Conservation (phyloP, 2,113 vertebrate species). For the Cephalopterus ornatus region DNA sequence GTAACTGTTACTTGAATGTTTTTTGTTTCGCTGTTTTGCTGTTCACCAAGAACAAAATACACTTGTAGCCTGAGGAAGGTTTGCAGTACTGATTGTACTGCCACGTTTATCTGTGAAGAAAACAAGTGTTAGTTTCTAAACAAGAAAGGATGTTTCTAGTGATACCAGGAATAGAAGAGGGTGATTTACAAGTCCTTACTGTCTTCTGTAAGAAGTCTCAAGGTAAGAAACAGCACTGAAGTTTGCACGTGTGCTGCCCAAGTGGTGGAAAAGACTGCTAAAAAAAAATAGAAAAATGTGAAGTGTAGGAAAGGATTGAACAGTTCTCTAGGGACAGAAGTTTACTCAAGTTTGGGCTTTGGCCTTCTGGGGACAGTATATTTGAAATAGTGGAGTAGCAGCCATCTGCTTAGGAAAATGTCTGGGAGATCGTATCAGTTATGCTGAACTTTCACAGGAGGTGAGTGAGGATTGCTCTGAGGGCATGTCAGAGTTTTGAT, state of each 20-base stretch:
- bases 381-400: slow-evolving; percentile 17
- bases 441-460: slow-evolving; percentile 18
- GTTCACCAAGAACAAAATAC: background rate
- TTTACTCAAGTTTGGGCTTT: background rate
- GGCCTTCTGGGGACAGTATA: background rate
- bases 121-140: background rate
- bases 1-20: background rate
- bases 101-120: background rate
- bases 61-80: background rate
- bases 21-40: background rate
- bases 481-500: background rate
- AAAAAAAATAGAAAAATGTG: background rate
- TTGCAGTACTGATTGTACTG: background rate
- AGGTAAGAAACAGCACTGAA: background rate
- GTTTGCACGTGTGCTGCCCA: background rate
- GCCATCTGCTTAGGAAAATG: slow-evolving; percentile 15
- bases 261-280: background rate
- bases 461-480: background rate
- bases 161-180: background rate
- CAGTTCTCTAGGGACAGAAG: background rate
- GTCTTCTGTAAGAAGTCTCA: background rate
- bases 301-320: background rate
- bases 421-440: background rate
- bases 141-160: background rate
- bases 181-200: background rate